These are phyloP conservation scores for Corvus cornix DNA, from an alignment of 2,113 vertebrate genomes.

Conservation along the genomic window DNA sequence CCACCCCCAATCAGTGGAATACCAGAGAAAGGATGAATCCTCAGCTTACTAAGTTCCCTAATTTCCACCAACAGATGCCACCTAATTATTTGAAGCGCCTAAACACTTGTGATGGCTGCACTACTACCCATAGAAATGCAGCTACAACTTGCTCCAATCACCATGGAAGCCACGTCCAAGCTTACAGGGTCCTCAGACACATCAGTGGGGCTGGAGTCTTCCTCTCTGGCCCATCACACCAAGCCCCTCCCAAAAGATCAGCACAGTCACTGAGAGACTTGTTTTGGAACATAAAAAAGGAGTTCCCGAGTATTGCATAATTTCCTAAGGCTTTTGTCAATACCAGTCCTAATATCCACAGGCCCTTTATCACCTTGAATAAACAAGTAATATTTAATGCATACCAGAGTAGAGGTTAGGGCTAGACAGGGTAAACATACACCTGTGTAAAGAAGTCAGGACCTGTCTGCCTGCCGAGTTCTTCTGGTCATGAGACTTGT, in stretches of 20 bases:
- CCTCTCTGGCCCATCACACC: not conserved
- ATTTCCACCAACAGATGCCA: not conserved
- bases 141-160: fast-evolving
- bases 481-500: not conserved
- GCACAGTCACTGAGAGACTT: not conserved
- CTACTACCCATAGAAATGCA: fast-evolving
- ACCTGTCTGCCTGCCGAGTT: not conserved
- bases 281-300: not conserved
- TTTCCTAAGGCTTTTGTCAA: not conserved
- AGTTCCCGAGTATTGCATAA: not conserved
- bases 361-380: not conserved
- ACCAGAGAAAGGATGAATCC: not conserved
- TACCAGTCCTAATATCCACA: not conserved
- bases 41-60: not conserved
- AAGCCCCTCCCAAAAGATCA: not conserved
- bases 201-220: not conserved
- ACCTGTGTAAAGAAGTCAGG: not conserved
- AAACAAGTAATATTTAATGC: not conserved
- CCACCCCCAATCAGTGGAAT: not conserved
- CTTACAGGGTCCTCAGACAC: not conserved
- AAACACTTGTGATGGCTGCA: not conserved
- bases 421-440: not conserved
- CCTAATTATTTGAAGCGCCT: not conserved
- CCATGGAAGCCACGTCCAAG: not conserved
- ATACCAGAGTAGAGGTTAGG: slow-evolving; percentile 4